Conservation (phyloP, 2,888 invertebrate species). For the Aphidoletes aphidimyza region DNA sequence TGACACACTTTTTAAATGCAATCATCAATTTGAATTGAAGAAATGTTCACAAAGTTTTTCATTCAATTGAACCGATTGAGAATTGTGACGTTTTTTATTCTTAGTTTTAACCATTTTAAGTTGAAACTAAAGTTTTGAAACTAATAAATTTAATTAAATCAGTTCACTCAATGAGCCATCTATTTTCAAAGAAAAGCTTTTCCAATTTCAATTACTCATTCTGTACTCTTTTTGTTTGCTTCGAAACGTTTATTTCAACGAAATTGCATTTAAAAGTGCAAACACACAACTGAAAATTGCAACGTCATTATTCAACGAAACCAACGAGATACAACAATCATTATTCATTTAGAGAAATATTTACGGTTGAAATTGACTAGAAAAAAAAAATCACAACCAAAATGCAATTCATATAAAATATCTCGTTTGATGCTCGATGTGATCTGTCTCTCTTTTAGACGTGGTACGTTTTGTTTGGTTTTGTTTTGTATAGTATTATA, state of each 20-base stretch:
- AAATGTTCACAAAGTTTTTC: not conserved
- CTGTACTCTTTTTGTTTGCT: no score
- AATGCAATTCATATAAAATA: not conserved
- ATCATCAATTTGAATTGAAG: not conserved
- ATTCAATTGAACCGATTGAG: no score
- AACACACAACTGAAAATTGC: not conserved
- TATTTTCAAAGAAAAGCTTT: not conserved
- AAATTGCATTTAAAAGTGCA: not conserved
- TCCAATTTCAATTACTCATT: not conserved
- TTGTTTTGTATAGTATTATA: not conserved
- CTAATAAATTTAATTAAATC: not conserved
- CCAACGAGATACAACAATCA: no score
- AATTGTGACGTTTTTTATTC: not conserved
- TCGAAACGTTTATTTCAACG: not conserved
- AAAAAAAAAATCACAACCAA: not conserved
- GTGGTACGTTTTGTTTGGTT: no score
- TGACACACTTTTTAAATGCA: not conserved
- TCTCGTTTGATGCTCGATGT: not conserved
- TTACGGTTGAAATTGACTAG: not conserved
- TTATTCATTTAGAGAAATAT: constrained; percentile 43
- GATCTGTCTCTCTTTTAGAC: not conserved
- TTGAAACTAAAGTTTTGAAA: not conserved
- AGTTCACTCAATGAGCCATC: not conserved
- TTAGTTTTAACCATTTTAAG: not conserved
- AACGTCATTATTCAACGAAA: constrained; percentile 9